Evolutionary conservation across 2,888 invertebrate species (phyloP).

Genomic region (Sialis fuliginosa): DNA sequence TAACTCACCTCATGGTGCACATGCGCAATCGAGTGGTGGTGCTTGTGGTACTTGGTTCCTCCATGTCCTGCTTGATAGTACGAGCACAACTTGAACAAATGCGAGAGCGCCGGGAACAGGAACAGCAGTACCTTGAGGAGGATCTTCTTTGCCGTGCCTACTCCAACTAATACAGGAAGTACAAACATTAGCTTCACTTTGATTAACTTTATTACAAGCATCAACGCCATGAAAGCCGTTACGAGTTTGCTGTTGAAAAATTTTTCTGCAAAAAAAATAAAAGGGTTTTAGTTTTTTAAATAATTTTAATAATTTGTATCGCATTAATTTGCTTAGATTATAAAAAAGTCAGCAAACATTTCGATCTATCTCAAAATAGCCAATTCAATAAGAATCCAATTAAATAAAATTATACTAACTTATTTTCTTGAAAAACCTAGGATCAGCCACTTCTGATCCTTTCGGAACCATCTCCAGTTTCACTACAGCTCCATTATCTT

Average conservation of each 20-base stretch:
- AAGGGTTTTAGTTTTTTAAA: conserved; percentile 3
- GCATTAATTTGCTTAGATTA: neutral
- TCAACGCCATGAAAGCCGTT: conserved; percentile 54
- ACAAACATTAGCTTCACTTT: conserved; percentile 67
- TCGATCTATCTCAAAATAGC: neutral
- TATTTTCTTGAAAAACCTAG: conserved; percentile 46
- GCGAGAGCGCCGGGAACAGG: conserved; percentile 64
- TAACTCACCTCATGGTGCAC: conserved; percentile 42
- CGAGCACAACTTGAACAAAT: conserved; percentile 70
- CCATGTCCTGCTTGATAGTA: conserved; percentile 60
- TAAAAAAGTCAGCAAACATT: neutral
- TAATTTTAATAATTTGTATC: neutral
- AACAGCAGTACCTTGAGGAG: conserved; percentile 64
- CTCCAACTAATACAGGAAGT: conserved; percentile 58
- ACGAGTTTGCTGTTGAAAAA: conserved; percentile 53
- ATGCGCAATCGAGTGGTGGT: conserved; percentile 65
- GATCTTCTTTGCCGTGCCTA: conserved; percentile 69
- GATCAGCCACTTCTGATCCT: conserved; percentile 14
- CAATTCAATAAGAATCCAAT: neutral
- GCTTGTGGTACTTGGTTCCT: conserved; percentile 61
- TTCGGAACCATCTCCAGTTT: conserved; percentile 52
- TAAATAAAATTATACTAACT: conserved; percentile 30
- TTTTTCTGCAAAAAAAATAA: conserved; percentile 42
- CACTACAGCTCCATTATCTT: conserved; percentile 54
- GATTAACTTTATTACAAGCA: conserved; percentile 61